Evolutionary conservation across 2,888 invertebrate species (phyloP).

Genomic region (Fragum fragum): DNA sequence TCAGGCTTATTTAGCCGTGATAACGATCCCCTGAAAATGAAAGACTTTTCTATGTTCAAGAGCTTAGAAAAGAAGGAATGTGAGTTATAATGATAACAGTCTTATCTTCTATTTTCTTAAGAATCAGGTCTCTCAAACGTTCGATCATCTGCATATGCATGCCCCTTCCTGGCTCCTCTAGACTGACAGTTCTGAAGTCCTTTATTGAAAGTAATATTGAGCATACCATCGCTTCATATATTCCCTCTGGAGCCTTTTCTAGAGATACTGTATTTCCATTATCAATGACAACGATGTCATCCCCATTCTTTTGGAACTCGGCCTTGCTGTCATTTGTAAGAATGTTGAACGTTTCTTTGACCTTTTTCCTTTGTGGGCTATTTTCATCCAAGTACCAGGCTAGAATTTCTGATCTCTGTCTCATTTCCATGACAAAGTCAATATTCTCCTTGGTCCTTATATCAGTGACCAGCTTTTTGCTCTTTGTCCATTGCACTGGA

Average conservation of each 20-base stretch:
- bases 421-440: not conserved
- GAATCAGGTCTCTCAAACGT: conserved; percentile 19
- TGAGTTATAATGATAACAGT: not conserved
- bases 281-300: not conserved
- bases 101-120: conserved; percentile 12
- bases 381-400: conserved; percentile 5
- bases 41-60: not conserved
- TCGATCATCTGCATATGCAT: conserved; percentile 40
- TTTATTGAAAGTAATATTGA: conserved; percentile 20
- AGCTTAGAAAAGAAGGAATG: conserved; percentile 1
- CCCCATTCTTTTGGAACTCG: not conserved
- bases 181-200: conserved; percentile 15
- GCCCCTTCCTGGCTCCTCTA: conserved; percentile 36
- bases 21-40: not conserved
- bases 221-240: conserved; percentile 15
- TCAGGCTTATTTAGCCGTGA: not conserved
- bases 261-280: not conserved
- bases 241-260: conserved; percentile 30
- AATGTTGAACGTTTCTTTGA: not conserved
- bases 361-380: not conserved
- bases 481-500: conserved; percentile 4
- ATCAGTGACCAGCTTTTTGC: not conserved
- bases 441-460: not conserved
- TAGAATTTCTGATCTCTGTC: not conserved
- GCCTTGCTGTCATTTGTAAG: not conserved